A percentile compares a stretch with the other conserved stretches of the same genome.
Evolutionary conservation across 1,140 invertebrate species (phyloP).

Genomic region (Venturia canescens): DNA sequence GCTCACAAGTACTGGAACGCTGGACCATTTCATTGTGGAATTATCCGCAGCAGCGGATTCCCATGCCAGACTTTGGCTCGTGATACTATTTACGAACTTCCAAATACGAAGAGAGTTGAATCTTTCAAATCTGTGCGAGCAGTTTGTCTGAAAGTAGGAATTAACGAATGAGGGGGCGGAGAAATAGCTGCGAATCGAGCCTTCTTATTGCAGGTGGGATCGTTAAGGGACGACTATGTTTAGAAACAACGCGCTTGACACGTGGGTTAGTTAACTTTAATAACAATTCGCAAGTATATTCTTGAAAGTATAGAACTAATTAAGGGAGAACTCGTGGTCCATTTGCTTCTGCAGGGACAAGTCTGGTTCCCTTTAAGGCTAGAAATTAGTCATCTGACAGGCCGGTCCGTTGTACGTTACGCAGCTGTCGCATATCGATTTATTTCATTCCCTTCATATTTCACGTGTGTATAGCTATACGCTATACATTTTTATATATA

Average conservation of each 20-base stretch:
- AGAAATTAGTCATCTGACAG: slow-evolving; percentile 32
- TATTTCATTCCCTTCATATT: background rate
- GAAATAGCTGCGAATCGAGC: no score
- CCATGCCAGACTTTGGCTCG: background rate
- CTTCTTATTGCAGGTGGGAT: no score
- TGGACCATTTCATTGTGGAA: background rate
- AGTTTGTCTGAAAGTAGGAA: background rate
- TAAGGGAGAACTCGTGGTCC: background rate
- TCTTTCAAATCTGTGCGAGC: background rate
- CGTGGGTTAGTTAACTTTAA: background rate
- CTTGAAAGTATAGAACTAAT: background rate
- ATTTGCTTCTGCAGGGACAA: background rate
- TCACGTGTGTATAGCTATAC: background rate
- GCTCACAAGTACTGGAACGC: background rate
- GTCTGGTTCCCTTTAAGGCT: background rate
- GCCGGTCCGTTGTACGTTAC: background rate
- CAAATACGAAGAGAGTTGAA: background rate
- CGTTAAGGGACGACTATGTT: background rate
- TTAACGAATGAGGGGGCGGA: no score
- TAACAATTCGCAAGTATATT: background rate
- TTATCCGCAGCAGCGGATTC: background rate
- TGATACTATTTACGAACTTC: background rate
- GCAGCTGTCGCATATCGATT: slow-evolving; percentile 34
- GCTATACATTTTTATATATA: background rate
- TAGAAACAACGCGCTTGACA: background rate